These are phyloP conservation scores for Nezara viridula DNA, from an alignment of 2,888 invertebrate species.

Conservation along the genomic window DNA sequence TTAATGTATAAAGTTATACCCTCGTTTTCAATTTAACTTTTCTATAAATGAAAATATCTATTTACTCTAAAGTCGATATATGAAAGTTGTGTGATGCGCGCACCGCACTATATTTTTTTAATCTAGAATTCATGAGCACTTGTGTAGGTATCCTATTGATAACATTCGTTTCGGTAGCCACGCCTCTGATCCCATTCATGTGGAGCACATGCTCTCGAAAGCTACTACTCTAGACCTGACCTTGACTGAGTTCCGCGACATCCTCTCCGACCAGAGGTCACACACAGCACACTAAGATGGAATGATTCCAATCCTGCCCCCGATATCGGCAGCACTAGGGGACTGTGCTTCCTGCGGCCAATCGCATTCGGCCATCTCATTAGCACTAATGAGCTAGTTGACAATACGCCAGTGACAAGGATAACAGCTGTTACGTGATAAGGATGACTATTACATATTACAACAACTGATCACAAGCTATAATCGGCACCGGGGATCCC, in stretches of 20 bases:
- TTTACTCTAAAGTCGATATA: no score
- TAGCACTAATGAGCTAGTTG: background rate
- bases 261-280: background rate
- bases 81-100: no score
- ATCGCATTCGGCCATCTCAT: background rate
- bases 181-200: background rate
- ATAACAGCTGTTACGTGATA: background rate
- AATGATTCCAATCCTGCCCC: background rate
- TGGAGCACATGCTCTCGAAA: background rate
- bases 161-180: background rate
- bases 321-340: background rate
- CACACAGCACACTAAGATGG: background rate
- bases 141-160: no score
- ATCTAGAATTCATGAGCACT: no score
- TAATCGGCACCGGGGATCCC: background rate
- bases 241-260: background rate
- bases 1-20: no score
- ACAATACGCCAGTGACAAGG: background rate
- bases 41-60: no score
- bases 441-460: constrained; percentile 1
- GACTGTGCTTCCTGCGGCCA: background rate
- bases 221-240: background rate
- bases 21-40: no score
- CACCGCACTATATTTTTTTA: no score
- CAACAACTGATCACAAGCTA: background rate